Conservation (phyloP, 2,113 vertebrate species). For the Sebastes schlegelii region DNA sequence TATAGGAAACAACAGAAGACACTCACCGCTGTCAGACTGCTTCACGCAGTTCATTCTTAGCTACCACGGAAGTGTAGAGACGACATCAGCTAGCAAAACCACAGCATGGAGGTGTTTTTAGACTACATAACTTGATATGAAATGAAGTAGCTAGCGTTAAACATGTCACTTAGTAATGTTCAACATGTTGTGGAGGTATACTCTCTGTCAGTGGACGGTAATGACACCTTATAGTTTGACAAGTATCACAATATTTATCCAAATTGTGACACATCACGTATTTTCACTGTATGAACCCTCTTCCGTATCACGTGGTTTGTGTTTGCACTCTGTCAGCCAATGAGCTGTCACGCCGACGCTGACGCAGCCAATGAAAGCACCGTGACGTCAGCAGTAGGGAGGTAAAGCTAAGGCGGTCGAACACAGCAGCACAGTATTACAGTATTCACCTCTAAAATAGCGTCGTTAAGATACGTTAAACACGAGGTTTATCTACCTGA, state of each 20-base stretch:
- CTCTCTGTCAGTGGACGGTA: neutral
- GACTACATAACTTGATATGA: neutral
- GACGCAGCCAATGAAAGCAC: slow-evolving; percentile 32
- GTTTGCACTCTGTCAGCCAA: slow-evolving; percentile 59
- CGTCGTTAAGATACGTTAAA: neutral
- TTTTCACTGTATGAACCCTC: neutral
- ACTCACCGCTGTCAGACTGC: too few relatives aligned
- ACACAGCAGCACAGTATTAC: too few relatives aligned
- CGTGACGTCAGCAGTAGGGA: slow-evolving; percentile 16
- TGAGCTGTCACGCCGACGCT: slow-evolving; percentile 9
- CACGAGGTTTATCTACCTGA: neutral
- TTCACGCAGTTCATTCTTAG: too few relatives aligned
- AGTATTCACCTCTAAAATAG: neutral
- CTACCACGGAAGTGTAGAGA: too few relatives aligned
- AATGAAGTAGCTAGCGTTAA: neutral
- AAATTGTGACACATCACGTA: slow-evolving; percentile 62
- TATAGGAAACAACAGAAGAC: too few relatives aligned
- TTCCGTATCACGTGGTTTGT: slow-evolving; percentile 59
- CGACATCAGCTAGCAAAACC: too few relatives aligned
- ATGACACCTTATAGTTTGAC: neutral
- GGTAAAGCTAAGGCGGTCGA: neutral
- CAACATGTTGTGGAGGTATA: neutral
- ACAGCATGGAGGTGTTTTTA: too few relatives aligned
- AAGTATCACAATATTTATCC: neutral
- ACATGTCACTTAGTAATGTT: too few relatives aligned